Base-by-base conservation (phyloP, 2,113 vertebrate genomes). In the Clarias magur region DNA sequence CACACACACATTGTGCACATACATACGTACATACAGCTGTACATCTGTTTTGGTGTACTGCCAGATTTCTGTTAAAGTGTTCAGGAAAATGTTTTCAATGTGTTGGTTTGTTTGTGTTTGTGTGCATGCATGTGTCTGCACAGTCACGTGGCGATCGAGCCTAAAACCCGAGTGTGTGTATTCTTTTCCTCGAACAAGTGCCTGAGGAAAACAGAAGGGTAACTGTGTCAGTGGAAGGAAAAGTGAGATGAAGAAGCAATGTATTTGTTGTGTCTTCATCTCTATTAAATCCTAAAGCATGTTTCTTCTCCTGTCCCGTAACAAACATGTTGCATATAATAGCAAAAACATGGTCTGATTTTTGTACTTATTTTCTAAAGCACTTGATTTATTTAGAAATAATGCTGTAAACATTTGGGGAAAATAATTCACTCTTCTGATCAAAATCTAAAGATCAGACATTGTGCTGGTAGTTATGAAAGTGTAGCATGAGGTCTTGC, bases 141-240 rank as follows among this genome's bases (percentile, higher is more conserved):
- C 86, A 87, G 48, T 87, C 72, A 87, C 86, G 34, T 68, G 72
- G 81, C 72, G 5, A 34, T 25, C 4, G 8, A 34, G 9, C 76
- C 59, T 53, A 21, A 86, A 80, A 63, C 59, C 53, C 38, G 12
- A 56, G 30, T 23, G 78, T 38, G 48, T 34, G n/a, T 3, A 2
- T 27, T 78, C 42, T 72, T 81, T 59, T 60, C 16, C 54, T 59
- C 17, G 19, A 48, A 80, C 85, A 68, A 68, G 53, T 42, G 62
- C 21, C 30, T 56, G 54, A 48, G 16, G 63, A 21, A 81, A 80
- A 68, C 27, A 80, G n/a, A 17, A 38, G 53, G 57, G 11, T 34
- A 63, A 53, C 23, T 63, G 16, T 38, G 72, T 42, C 53, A 48
- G 38, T 23, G 21, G 25, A 82, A 48, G 38, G 53, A 30, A 82